Conservation (phyloP, 2,888 invertebrate species). For the Fragum whitleyi region DNA sequence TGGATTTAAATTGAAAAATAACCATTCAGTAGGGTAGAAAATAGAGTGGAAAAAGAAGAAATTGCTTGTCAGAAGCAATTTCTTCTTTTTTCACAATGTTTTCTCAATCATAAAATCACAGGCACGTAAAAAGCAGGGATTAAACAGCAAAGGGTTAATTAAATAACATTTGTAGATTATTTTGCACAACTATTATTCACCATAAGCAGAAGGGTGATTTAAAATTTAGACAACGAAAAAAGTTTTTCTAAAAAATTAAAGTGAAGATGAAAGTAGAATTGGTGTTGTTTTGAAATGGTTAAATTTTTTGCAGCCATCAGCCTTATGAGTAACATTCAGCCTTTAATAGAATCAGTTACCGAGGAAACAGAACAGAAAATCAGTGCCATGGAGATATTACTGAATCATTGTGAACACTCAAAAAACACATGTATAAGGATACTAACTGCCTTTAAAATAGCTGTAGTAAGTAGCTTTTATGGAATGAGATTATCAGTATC, state of each 20-base stretch:
- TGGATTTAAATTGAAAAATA: too few relatives aligned
- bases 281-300: not conserved
- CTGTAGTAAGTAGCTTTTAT: constrained; percentile 71
- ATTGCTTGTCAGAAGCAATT: not conserved
- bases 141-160: too few relatives aligned
- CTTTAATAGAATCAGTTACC: constrained; percentile 65
- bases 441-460: constrained; percentile 80
- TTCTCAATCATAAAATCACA: too few relatives aligned
- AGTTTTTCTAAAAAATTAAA: too few relatives aligned
- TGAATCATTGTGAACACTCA: constrained; percentile 72
- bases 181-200: too few relatives aligned
- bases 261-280: too few relatives aligned
- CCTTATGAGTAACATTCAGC: constrained; percentile 60
- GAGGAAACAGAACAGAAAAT: constrained; percentile 73
- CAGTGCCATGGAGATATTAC: constrained; percentile 75
- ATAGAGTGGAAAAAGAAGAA: not conserved
- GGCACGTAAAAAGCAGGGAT: too few relatives aligned
- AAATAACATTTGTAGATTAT: too few relatives aligned
- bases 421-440: constrained; percentile 77
- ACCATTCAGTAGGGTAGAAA: not conserved
- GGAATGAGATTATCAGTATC: too few relatives aligned
- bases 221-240: too few relatives aligned
- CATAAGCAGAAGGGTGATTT: too few relatives aligned
- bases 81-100: too few relatives aligned
- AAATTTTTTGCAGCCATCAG: constrained; percentile 60